phyloP scores from a whole-genome alignment of 1,140 invertebrate genomes.

The Andricus grossulariae region DNA sequence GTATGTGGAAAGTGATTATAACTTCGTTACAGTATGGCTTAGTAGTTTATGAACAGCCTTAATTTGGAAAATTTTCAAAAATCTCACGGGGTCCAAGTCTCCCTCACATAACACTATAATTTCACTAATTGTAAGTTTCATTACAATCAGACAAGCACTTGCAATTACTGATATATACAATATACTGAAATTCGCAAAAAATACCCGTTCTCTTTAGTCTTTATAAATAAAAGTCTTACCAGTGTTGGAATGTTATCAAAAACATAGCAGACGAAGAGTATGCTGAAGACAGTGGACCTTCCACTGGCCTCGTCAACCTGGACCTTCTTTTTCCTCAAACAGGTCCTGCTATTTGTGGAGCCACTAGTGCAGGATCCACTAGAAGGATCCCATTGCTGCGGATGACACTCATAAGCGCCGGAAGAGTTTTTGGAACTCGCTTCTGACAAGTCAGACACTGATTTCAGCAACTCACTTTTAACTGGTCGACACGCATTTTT shows the following conservation, averaged over 20 bases:
- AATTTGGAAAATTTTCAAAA: no score
- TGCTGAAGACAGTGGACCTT: slow-evolving; percentile 72
- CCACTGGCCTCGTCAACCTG: slow-evolving; percentile 66
- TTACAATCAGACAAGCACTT: no score
- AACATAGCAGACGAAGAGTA: slow-evolving; percentile 74
- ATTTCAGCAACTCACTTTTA: slow-evolving; percentile 67
- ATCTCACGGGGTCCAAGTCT: no score
- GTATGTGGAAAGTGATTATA: no score
- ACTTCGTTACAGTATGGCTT: no score
- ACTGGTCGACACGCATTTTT: slow-evolving; percentile 41
- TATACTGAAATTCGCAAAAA: no score
- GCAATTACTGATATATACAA: no score
- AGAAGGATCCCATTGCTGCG: slow-evolving; percentile 68
- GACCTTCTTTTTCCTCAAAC: slow-evolving; percentile 61
- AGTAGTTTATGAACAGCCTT: no score
- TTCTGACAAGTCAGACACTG: slow-evolving; percentile 69
- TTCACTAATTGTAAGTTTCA: no score
- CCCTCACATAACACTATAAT: no score
- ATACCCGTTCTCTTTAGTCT: no score
- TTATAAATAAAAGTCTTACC: slow-evolving; percentile 64
- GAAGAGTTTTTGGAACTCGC: slow-evolving; percentile 70
- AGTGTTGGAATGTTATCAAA: slow-evolving; percentile 76
- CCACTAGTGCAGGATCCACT: slow-evolving; percentile 69
- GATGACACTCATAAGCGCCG: slow-evolving; percentile 67
- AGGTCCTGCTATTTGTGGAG: slow-evolving; percentile 70